Conservation (phyloP, 1,140 invertebrate species). For the Maniola jurtina region DNA sequence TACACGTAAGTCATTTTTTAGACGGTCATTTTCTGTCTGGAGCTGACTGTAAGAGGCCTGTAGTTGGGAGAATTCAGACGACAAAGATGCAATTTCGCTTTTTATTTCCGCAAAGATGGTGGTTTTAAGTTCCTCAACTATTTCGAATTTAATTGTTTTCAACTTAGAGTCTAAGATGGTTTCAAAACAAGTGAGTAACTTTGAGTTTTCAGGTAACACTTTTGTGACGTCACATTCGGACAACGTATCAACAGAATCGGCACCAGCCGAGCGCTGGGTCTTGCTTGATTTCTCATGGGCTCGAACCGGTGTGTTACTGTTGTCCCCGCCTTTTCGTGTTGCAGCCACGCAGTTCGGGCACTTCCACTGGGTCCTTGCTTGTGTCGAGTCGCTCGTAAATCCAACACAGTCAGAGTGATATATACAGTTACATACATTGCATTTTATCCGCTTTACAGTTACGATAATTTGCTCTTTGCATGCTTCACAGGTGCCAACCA, state of each 20-base stretch:
- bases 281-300: background rate
- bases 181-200: conserved; percentile 17
- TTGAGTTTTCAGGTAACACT: conserved; percentile 2
- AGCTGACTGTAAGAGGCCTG: conserved; percentile 9
- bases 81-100: conserved; percentile 11
- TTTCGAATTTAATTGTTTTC: too few species aligned
- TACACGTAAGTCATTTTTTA: conserved; percentile 7
- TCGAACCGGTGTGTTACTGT: conserved; percentile 11
- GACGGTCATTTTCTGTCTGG: conserved; percentile 17
- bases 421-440: background rate
- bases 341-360: conserved; percentile 10
- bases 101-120: conserved; percentile 12
- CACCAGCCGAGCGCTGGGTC: background rate
- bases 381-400: conserved; percentile 6
- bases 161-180: conserved; percentile 12
- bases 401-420: conserved; percentile 21
- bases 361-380: conserved; percentile 14
- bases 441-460: conserved; percentile 16
- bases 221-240: too few species aligned
- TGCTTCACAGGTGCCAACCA: conserved; percentile 16
- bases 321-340: conserved; percentile 15
- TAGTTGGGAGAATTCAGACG: conserved; percentile 10
- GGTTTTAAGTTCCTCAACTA: conserved; percentile 12
- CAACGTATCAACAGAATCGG: background rate
- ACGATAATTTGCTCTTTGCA: conserved; percentile 13